phyloP scores from a whole-genome alignment of 2,888 invertebrate genomes.

The Nephrocerus scutellatus region DNA sequence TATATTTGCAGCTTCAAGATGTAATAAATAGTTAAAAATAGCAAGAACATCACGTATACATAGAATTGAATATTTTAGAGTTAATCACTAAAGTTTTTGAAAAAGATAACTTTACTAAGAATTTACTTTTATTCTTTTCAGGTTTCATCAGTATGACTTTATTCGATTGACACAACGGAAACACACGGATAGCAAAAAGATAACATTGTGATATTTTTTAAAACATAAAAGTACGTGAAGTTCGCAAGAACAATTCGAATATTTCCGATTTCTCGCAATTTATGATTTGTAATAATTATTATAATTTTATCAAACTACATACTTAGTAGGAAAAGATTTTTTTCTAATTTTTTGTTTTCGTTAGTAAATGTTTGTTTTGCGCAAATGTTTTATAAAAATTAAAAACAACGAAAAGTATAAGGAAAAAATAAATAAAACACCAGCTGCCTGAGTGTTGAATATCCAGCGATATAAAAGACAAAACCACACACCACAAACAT shows the following conservation, averaged over 20 bases:
- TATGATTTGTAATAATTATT: too few species aligned
- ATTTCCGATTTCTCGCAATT: too few species aligned
- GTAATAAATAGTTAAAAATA: too few species aligned
- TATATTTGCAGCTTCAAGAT: too few species aligned
- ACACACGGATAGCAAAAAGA: slow-evolving; percentile 11
- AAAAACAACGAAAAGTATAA: slow-evolving; percentile 6
- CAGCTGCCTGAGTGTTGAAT: too few species aligned
- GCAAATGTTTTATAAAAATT: slow-evolving; percentile 9
- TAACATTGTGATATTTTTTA: slow-evolving; percentile 22
- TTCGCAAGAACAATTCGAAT: slow-evolving; percentile 16
- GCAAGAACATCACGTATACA: too few species aligned
- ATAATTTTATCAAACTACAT: too few species aligned
- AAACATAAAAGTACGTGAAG: slow-evolving; percentile 24
- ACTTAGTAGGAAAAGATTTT: too few species aligned
- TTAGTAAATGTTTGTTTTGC: too few species aligned
- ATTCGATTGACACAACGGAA: slow-evolving; percentile 19
- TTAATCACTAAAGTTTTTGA: neutral
- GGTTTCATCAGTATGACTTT: slow-evolving; percentile 18
- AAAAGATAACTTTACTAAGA: neutral
- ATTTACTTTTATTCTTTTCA: slow-evolving; percentile 10
- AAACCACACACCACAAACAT: slow-evolving; percentile 1
- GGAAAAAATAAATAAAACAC: slow-evolving; percentile 1
- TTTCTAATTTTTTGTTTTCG: too few species aligned
- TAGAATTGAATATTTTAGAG: too few species aligned
- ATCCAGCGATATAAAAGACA: too few species aligned